These are phyloP conservation scores for Hemitrygon akajei DNA, from an alignment of 2,797 vertebrate genomes.

Conservation along the genomic window DNA sequence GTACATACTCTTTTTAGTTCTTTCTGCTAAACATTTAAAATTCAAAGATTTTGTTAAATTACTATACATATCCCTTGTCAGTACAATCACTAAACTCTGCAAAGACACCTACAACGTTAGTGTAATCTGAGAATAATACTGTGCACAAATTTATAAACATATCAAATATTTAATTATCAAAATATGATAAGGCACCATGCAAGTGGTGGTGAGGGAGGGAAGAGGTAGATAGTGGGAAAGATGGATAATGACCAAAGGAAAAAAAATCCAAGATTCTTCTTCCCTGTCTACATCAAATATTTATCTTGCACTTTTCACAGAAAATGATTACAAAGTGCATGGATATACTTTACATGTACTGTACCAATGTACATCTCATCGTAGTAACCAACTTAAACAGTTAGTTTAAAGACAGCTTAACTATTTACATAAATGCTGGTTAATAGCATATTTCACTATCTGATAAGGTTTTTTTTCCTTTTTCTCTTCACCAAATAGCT, in stretches of 20 bases:
- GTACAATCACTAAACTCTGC: not conserved
- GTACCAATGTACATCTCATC: not conserved
- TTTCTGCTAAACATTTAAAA: not conserved
- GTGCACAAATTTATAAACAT: not conserved
- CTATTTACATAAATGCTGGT: too few species aligned
- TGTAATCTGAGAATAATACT: not conserved
- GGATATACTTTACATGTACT: not conserved
- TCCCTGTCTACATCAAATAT: not conserved
- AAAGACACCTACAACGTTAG: not conserved
- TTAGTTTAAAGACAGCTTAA: not conserved
- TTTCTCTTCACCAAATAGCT: too few species aligned
- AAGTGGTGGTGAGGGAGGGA: not conserved
- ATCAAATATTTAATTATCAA: not conserved
- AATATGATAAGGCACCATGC: not conserved
- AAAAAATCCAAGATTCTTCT: not conserved
- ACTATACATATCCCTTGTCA: not conserved
- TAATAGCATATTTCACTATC: too few species aligned
- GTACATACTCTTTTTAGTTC: not conserved
- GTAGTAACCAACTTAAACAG: not conserved
- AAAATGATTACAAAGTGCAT: not conserved
- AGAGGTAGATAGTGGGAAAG: not conserved
- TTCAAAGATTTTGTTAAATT: not conserved
- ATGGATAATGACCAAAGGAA: not conserved
- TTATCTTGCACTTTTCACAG: not conserved
- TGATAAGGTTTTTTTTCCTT: too few species aligned